Percentiles rank a stretch among this genome's conserved stretches.
Evolutionary conservation across 2,888 invertebrate genomes (phyloP).

Genomic region (Acheta domesticus): DNA sequence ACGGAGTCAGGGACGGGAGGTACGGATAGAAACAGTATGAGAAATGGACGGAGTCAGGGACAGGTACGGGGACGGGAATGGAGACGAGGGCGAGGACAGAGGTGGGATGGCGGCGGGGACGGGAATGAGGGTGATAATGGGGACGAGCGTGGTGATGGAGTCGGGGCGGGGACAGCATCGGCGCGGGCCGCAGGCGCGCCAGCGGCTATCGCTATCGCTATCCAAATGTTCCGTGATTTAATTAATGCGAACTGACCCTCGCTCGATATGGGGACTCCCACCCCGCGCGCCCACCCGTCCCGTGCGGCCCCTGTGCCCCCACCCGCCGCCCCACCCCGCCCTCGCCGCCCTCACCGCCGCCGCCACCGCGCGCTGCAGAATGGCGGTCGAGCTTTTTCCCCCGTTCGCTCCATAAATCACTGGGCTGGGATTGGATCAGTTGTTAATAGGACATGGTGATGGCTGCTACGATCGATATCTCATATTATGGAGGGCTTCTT

Average conservation of each 20-base stretch:
- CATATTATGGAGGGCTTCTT: slow-evolving; percentile 29
- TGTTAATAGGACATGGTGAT: slow-evolving; percentile 33
- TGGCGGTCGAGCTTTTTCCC: slow-evolving; percentile 26
- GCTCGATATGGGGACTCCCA: background rate
- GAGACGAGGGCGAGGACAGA: background rate
- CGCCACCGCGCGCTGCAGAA: background rate
- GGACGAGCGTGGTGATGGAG: background rate
- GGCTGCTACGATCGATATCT: slow-evolving; percentile 33
- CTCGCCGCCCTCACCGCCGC: background rate
- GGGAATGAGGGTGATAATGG: background rate
- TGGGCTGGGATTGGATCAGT: slow-evolving; percentile 31
- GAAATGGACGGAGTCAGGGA: too few relatives aligned
- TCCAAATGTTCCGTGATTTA: slow-evolving; percentile 24
- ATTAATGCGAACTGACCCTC: slow-evolving; percentile 24
- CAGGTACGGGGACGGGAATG: too few relatives aligned
- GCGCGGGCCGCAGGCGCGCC: background rate
- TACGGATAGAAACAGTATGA: too few relatives aligned
- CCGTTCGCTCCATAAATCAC: slow-evolving; percentile 32
- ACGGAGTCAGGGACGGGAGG: too few relatives aligned
- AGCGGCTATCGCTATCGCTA: background rate
- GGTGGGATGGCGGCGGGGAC: background rate
- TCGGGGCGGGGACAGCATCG: background rate
- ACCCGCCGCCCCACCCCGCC: background rate
- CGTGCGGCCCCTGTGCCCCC: background rate
- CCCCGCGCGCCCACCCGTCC: background rate